phyloP scores from a whole-genome alignment of 1,140 invertebrate species.

The Odontomachus brunneus region DNA sequence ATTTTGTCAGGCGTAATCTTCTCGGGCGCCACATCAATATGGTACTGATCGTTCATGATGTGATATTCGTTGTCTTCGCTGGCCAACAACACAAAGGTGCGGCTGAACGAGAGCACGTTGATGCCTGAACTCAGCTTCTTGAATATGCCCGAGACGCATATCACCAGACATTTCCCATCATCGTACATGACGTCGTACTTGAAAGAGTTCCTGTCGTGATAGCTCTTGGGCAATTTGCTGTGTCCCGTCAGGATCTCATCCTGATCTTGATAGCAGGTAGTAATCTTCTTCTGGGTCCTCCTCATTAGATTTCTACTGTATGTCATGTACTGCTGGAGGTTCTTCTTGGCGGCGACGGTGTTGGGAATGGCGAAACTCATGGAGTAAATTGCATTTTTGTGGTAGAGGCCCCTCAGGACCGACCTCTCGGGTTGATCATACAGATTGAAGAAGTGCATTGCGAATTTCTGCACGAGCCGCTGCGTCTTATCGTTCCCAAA shows the following conservation, averaged over 20 bases:
- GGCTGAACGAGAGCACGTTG: slow-evolving; percentile 77
- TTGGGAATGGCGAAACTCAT: slow-evolving; percentile 73
- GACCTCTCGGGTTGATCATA: slow-evolving; percentile 80
- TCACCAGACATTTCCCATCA: slow-evolving; percentile 57
- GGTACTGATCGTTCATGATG: slow-evolving; percentile 82
- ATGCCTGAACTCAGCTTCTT: slow-evolving; percentile 55
- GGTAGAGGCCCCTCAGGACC: slow-evolving; percentile 78
- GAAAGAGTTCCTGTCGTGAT: slow-evolving; percentile 78
- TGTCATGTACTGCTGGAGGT: slow-evolving; percentile 43
- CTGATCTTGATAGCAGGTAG: slow-evolving; percentile 72
- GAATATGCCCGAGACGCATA: slow-evolving; percentile 79
- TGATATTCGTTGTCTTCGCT: slow-evolving; percentile 79
- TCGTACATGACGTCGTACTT: slow-evolving; percentile 75
- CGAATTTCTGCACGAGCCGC: slow-evolving; percentile 78
- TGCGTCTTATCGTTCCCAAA: slow-evolving; percentile 65
- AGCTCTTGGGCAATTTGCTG: slow-evolving; percentile 75
- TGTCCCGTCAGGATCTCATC: slow-evolving; percentile 77
- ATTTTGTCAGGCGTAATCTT: slow-evolving; percentile 51
- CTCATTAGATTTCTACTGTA: slow-evolving; percentile 66
- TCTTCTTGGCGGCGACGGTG: slow-evolving; percentile 26
- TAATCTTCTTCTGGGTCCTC: slow-evolving; percentile 16
- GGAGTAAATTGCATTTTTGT: slow-evolving; percentile 79
- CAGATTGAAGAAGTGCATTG: slow-evolving; percentile 80
- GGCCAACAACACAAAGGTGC: slow-evolving; percentile 78
- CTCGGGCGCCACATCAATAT: slow-evolving; percentile 63